phyloP scores from a whole-genome alignment of 1,140 invertebrate genomes.

The Drosophila malerkotliana region DNA sequence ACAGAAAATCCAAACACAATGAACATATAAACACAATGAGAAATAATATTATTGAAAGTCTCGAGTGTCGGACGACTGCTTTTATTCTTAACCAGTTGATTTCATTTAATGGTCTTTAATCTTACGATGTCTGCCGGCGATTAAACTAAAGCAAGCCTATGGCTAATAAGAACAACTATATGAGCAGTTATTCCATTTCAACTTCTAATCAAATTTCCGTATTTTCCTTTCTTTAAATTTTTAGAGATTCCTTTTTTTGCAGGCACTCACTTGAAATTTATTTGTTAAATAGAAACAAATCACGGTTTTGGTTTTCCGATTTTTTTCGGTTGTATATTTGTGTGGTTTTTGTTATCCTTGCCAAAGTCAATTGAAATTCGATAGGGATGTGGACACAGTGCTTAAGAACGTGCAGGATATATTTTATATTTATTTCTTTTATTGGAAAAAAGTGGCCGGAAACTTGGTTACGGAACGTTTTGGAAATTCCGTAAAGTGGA shows the following conservation, averaged over 20 bases:
- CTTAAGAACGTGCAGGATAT: constrained; percentile 30
- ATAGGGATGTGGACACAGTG: constrained; percentile 44
- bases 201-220: neutral
- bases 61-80: constrained; percentile 25
- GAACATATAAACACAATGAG: constrained; percentile 32
- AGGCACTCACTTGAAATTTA: constrained; percentile 45
- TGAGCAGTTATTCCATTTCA: constrained; percentile 5
- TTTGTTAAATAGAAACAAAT: constrained; percentile 50
- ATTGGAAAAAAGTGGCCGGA: constrained; percentile 8
- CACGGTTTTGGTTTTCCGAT: constrained; percentile 15
- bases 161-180: neutral
- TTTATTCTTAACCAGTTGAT: constrained; percentile 35
- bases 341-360: constrained; percentile 11
- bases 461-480: constrained; percentile 13
- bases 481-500: constrained; percentile 46
- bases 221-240: neutral
- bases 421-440: neutral
- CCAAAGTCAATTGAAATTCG: constrained; percentile 38
- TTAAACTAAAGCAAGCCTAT: constrained; percentile 50
- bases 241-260: neutral
- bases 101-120: constrained; percentile 51
- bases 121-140: constrained; percentile 58
- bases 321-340: neutral
- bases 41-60: constrained; percentile 3
- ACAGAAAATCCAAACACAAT: constrained; percentile 8